phyloP scores from a whole-genome alignment of 2,888 invertebrate genomes.

The Trichopoda pennipes region DNA sequence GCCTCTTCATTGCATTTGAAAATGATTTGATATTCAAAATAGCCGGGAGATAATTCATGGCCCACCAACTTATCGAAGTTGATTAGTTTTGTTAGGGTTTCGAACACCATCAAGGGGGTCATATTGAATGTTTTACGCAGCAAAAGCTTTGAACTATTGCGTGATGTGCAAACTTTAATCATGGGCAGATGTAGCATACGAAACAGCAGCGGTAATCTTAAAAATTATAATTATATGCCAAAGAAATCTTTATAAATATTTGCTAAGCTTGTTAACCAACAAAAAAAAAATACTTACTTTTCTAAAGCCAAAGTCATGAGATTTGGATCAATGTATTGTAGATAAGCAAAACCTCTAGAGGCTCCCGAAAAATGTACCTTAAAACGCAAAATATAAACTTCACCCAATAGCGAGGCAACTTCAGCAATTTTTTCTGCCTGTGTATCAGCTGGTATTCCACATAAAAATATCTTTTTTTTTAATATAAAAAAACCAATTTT shows the following conservation, averaged over 20 bases:
- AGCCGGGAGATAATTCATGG: constrained; percentile 55
- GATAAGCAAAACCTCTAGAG: constrained; percentile 75
- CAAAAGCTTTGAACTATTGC: constrained; percentile 72
- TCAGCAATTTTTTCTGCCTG: constrained; percentile 70
- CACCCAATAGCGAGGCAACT: constrained; percentile 72
- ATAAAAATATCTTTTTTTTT: constrained; percentile 67
- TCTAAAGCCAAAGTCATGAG: constrained; percentile 67
- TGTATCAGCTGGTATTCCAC: constrained; percentile 68
- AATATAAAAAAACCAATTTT: constrained; percentile 34
- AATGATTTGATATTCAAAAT: constrained; percentile 72
- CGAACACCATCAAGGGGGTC: constrained; percentile 70
- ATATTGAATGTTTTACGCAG: constrained; percentile 69
- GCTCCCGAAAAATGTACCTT: constrained; percentile 73
- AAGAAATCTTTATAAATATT: no score
- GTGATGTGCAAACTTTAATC: constrained; percentile 71
- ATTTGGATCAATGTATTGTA: constrained; percentile 73
- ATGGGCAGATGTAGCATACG: constrained; percentile 41
- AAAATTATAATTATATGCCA: neutral
- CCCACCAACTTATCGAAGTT: constrained; percentile 71
- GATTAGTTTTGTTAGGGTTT: constrained; percentile 65
- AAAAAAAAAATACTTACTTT: constrained; percentile 68
- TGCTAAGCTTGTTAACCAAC: no score
- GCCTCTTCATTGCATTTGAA: constrained; percentile 76
- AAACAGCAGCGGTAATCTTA: constrained; percentile 70
- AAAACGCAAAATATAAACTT: constrained; percentile 74